Evolutionary conservation across 2,113 vertebrate species (phyloP).

Genomic region (Ictalurus furcatus): DNA sequence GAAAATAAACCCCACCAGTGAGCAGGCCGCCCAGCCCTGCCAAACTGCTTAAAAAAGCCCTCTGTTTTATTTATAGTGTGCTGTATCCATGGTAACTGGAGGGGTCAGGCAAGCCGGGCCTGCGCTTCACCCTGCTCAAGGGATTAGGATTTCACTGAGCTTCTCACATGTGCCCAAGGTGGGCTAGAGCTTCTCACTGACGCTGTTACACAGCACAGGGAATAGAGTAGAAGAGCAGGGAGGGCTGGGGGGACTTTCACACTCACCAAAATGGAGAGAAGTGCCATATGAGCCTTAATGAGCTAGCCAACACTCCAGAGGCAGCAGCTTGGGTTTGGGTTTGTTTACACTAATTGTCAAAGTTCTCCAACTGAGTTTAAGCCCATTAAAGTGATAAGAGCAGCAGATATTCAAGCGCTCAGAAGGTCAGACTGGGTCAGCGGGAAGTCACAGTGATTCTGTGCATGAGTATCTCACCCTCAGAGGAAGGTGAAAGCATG

Average conservation of each 20-base stretch:
- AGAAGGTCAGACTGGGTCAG: slow-evolving; percentile 62
- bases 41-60: slow-evolving; percentile 84
- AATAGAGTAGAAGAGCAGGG: slow-evolving; percentile 58
- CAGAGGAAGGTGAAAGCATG: background rate
- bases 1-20: slow-evolving; percentile 77
- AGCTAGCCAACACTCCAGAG: slow-evolving; percentile 58
- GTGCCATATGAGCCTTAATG: slow-evolving; percentile 60
- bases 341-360: slow-evolving; percentile 52
- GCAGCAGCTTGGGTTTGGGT: slow-evolving; percentile 35
- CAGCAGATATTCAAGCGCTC: slow-evolving; percentile 15
- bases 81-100: slow-evolving; percentile 98
- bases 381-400: slow-evolving; percentile 40
- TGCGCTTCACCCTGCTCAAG: slow-evolving; percentile 93
- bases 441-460: slow-evolving; percentile 40
- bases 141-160: slow-evolving; percentile 97
- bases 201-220: slow-evolving; percentile 63
- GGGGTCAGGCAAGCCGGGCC: slow-evolving; percentile 99
- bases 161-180: slow-evolving; percentile 90
- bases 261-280: slow-evolving; percentile 48
- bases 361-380: slow-evolving; percentile 41
- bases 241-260: slow-evolving; percentile 39
- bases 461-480: background rate
- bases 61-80: slow-evolving; percentile 99
- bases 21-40: slow-evolving; percentile 76
- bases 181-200: slow-evolving; percentile 73